Evolutionary conservation across 1,140 invertebrate species (phyloP).

Genomic region (Macrosteles quadrilineatus): DNA sequence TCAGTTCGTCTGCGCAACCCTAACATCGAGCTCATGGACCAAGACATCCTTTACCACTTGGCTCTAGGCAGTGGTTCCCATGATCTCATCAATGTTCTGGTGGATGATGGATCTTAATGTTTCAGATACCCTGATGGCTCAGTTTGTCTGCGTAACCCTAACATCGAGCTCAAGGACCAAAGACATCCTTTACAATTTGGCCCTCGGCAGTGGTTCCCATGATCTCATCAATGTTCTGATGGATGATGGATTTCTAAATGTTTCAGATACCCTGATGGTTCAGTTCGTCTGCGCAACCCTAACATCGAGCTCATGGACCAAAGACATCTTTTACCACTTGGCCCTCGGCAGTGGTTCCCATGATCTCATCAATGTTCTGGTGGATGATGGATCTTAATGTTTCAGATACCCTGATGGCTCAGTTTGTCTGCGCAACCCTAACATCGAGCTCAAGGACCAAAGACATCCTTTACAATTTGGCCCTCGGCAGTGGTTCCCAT

Average conservation of each 20-base stretch:
- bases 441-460: conserved; percentile 90
- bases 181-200: conserved; percentile 94
- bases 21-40: conserved; percentile 87
- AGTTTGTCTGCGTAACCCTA: conserved; percentile 79
- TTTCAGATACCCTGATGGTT: conserved; percentile 61
- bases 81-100: conserved; percentile 15
- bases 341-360: conserved; percentile 88
- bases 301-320: conserved; percentile 90
- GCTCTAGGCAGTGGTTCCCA: conserved; percentile 88
- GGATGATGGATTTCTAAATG: neutral
- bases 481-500: conserved; percentile 85
- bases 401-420: conserved; percentile 63
- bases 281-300: conserved; percentile 79
- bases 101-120: neutral
- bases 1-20: conserved; percentile 81
- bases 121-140: conserved; percentile 63
- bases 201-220: conserved; percentile 85
- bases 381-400: conserved; percentile 59
- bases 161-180: conserved; percentile 90
- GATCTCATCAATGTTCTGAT: too few species aligned
- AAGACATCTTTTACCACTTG: conserved; percentile 93
- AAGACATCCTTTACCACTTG: conserved; percentile 94
- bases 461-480: conserved; percentile 94
- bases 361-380: conserved; percentile 94
- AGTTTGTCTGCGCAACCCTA: conserved; percentile 79